Evolutionary conservation across 2,797 vertebrate genomes (phyloP).

Genomic region (Eulemur rubriventer): DNA sequence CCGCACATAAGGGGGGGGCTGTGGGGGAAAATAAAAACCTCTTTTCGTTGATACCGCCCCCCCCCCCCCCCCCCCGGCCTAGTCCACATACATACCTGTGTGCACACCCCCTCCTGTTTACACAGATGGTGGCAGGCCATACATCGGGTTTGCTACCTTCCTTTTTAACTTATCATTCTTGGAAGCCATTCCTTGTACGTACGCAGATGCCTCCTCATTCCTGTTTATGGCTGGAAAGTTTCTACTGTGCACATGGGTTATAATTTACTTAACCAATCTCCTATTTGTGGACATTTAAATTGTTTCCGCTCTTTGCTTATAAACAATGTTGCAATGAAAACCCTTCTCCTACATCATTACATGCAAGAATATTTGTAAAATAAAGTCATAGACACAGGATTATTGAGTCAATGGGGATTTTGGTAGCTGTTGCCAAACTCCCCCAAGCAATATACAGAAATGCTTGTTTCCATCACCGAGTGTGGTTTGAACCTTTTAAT

Average conservation of each 20-base stretch:
- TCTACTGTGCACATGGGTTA: background rate
- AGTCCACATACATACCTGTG: rapidly evolving
- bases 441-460: background rate
- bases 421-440: background rate
- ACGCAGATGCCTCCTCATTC: background rate
- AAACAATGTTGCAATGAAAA: background rate
- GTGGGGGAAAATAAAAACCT: background rate
- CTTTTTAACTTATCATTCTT: background rate
- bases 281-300: background rate
- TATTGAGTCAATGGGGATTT: background rate
- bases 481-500: background rate
- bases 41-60: background rate
- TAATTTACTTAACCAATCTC: background rate
- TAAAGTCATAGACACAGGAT: background rate
- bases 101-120: background rate
- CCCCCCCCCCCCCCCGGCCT: rapidly evolving
- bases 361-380: background rate
- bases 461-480: background rate
- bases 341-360: background rate
- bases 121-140: background rate
- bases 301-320: background rate
- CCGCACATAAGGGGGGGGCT: background rate
- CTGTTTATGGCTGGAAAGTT: background rate
- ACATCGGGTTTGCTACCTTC: background rate
- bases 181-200: background rate